Evolutionary conservation across 2,797 vertebrate genomes (phyloP), one percentile per base, ranked within the genome.

Genomic region (Falco peregrinus): DNA sequence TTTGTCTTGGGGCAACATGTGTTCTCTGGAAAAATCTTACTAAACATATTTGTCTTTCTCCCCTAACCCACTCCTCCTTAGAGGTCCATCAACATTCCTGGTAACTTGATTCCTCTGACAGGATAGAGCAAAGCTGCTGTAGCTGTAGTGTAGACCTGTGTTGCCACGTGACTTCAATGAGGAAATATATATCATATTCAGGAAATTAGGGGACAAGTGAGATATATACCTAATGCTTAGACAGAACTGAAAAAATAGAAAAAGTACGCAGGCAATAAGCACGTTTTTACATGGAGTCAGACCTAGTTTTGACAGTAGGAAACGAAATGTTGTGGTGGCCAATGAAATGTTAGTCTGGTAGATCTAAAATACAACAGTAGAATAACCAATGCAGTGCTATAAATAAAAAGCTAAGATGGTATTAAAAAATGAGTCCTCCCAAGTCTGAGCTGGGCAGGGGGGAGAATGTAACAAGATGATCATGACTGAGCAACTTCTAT

Each of bases 31-130:
- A 91, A 87, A 89, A 59, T 81, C 35, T 54, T 69, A 37, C 35
- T 90, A 73, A 93, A 93, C 25, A 4, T 95, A 77, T 84, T 95
- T 94, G 47, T 75, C 74, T 95, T 97, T 88, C 41, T 77, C 29
- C 63, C 41, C 50, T 73, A 90, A 53, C 90, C 75, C 31, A 70
- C 75, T 94, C 83, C 79, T 81, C 87, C 85, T 94, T 69, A 83
- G 69, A 74, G 89, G 54, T 59, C 56, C 79, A 74, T 56, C 8
- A 1, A 61, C 85, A 90, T 97, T 96, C 93, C 87, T 90, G 84
- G 96, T 97, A 98, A 98, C 92, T 76, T 64, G 97, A 98, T 80
- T 93, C 95, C 95, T 89, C 78, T 94, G 96, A 82, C 56, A 37
- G 91, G 83, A 61, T 19, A 93, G 61, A 96, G 91, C 74, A 94